Conservation (phyloP, 37 sponge, comb jelly and placozoan genomes). For the Geodia barretti region DNA sequence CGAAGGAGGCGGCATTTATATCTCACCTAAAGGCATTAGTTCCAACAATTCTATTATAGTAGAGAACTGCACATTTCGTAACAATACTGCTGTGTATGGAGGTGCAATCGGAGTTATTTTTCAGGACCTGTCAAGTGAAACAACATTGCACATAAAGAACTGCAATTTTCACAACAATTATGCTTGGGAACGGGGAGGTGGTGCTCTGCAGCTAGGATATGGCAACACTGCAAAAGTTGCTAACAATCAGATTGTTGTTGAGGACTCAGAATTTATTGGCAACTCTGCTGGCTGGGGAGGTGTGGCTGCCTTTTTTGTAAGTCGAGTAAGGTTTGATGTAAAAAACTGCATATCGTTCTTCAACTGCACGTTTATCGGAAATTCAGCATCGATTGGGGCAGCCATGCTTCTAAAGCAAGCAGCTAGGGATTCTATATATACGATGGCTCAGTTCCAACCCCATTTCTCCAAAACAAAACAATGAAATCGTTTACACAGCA, state of each 20-base stretch:
- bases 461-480: not conserved
- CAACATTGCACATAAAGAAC: not conserved
- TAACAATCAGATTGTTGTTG: not conserved
- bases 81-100: not conserved
- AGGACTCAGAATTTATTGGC: not conserved
- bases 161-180: not conserved
- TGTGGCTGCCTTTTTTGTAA: not conserved
- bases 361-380: not conserved
- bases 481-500: not conserved
- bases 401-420: not conserved
- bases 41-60: not conserved
- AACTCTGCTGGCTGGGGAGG: not conserved
- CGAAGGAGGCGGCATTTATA: not conserved
- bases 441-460: not conserved
- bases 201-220: not conserved
- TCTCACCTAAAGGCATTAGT: not conserved
- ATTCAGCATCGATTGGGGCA: not conserved
- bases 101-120: not conserved
- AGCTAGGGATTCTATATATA: not conserved
- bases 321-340: not conserved
- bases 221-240: not conserved
- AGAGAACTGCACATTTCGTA: not conserved
- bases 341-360: not conserved
- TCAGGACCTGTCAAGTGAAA: not conserved
- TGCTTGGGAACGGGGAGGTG: not conserved